A percentile compares a stretch with the other conserved stretches of the same genome.
These are phyloP conservation scores for Cyprinodon tularosa DNA, from an alignment of 2,113 vertebrate genomes.

Conservation along the genomic window DNA sequence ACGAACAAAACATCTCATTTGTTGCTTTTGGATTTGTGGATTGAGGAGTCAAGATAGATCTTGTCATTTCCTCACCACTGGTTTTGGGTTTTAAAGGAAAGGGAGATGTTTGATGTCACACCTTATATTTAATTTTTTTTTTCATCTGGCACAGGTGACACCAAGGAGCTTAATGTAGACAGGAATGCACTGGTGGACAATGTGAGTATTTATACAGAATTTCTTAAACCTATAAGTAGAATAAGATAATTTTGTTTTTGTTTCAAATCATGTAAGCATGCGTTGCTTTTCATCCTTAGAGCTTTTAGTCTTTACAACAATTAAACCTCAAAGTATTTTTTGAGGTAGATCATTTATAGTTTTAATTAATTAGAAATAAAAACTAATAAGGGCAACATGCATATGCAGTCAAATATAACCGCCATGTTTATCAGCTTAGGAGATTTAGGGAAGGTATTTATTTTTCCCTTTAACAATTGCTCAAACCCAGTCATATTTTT, in stretches of 20 bases:
- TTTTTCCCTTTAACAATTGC: too few relatives aligned
- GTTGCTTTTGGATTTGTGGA: constrained; percentile 38
- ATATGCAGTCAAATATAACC: too few relatives aligned
- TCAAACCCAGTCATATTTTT: too few relatives aligned
- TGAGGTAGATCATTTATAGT: background rate
- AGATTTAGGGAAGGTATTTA: too few relatives aligned
- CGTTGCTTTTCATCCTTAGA: constrained; percentile 3
- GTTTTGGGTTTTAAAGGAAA: constrained; percentile 1
- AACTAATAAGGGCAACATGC: too few relatives aligned
- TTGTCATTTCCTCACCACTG: constrained; percentile 3
- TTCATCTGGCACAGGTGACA: constrained; percentile 57
- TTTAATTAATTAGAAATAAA: background rate
- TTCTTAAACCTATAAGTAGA: background rate
- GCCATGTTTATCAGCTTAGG: too few relatives aligned
- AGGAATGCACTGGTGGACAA: constrained; percentile 57
- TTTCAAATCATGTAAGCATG: background rate
- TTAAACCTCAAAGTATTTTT: background rate
- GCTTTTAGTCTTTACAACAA: background rate
- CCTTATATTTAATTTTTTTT: constrained; percentile 34
- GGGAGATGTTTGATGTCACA: constrained; percentile 19
- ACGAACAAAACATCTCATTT: constrained; percentile 32
- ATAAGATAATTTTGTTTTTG: background rate
- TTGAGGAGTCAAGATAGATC: constrained; percentile 29
- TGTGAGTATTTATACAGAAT: constrained; percentile 62
- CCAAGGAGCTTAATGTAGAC: constrained; percentile 32